Conservation (phyloP, 1,140 invertebrate species). For the Apis dorsata region DNA sequence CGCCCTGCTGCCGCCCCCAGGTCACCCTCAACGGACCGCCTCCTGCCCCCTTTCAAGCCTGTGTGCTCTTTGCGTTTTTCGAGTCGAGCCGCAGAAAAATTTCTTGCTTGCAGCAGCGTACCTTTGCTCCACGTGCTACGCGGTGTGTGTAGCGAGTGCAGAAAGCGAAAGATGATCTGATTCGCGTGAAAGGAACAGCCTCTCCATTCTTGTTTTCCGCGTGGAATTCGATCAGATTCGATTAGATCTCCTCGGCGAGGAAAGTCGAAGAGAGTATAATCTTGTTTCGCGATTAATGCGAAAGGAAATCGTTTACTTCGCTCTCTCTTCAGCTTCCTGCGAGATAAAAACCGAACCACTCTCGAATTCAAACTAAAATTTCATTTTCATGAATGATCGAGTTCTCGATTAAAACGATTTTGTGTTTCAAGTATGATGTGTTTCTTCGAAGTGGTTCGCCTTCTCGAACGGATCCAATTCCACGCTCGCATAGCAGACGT, state of each 20-base stretch:
- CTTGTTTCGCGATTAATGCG: too few species aligned
- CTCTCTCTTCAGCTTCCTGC: too few species aligned
- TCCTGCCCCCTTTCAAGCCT: conserved; percentile 66
- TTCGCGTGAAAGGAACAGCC: conserved; percentile 2
- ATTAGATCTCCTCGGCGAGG: too few species aligned
- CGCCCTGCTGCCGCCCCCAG: conserved; percentile 75
- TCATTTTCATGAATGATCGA: too few species aligned
- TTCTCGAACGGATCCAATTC: neutral
- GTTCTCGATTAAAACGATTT: too few species aligned
- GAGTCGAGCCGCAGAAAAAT: neutral
- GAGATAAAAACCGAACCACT: too few species aligned
- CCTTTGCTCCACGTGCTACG: neutral
- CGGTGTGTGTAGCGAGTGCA: neutral
- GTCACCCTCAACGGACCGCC: conserved; percentile 67
- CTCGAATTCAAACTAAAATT: too few species aligned
- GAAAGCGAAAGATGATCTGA: conserved; percentile 10
- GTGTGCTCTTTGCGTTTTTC: neutral
- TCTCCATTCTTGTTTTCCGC: neutral
- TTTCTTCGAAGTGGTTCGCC: too few species aligned
- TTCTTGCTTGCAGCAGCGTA: conserved; percentile 1
- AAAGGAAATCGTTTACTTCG: too few species aligned
- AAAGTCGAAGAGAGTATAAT: too few species aligned
- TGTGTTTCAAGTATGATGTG: too few species aligned
- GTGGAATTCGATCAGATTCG: neutral
- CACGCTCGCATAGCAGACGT: neutral